Conservation (phyloP, 2,113 vertebrate genomes). For the Gyps fulvus region DNA sequence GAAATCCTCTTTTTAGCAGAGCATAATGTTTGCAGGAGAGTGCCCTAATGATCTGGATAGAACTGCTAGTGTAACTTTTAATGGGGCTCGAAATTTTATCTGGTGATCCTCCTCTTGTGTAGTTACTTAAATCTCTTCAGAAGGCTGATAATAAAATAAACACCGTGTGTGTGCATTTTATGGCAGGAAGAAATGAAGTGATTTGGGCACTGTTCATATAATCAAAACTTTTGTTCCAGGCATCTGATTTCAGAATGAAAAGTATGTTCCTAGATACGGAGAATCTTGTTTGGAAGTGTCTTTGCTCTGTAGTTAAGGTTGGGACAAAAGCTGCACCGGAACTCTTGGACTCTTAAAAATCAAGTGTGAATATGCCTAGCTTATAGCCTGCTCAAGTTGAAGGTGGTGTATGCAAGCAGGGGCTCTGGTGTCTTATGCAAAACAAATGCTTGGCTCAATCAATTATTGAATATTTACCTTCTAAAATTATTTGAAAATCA, state of each 20-base stretch:
- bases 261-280: background rate
- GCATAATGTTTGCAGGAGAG: background rate
- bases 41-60: background rate
- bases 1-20: background rate
- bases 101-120: background rate
- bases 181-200: background rate
- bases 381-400: background rate
- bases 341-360: background rate
- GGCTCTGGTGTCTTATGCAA: background rate
- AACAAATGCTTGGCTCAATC: background rate
- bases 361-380: background rate
- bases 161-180: background rate
- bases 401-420: background rate
- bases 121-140: background rate
- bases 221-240: background rate
- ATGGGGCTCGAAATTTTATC: background rate
- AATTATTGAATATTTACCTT: background rate
- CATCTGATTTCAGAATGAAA: background rate
- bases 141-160: background rate
- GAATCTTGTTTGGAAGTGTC: background rate
- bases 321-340: background rate
- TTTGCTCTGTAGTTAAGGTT: background rate
- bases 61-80: background rate
- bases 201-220: background rate
- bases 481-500: background rate